These are phyloP conservation scores for Rosalia funebris DNA, from an alignment of 2,888 invertebrate genomes.

Conservation along the genomic window DNA sequence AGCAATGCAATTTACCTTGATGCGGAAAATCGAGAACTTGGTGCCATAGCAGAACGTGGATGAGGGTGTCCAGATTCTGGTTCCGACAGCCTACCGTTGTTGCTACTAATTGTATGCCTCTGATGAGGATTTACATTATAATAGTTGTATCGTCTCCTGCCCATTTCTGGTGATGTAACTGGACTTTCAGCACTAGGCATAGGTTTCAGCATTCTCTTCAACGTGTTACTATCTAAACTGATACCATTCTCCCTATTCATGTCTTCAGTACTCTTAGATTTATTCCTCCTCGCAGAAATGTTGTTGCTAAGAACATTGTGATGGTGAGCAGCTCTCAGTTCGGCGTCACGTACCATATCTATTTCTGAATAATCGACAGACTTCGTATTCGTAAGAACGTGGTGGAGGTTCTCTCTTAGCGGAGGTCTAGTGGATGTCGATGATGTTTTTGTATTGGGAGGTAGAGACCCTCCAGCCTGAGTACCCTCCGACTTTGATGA, in stretches of 20 bases:
- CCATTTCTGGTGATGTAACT: conserved; percentile 91
- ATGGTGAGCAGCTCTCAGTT: conserved; percentile 71
- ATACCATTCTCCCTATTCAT: conserved; percentile 69
- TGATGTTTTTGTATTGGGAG: conserved; percentile 66
- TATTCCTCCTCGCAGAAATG: conserved; percentile 72
- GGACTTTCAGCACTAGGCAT: conserved; percentile 92
- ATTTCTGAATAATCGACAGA: conserved; percentile 75
- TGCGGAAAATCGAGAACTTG: conserved; percentile 73
- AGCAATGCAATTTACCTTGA: conserved; percentile 70
- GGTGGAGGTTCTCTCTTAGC: conserved; percentile 62
- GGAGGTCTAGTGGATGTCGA: conserved; percentile 70
- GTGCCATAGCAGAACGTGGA: conserved; percentile 69
- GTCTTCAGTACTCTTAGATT: conserved; percentile 92
- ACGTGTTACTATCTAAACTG: conserved; percentile 81
- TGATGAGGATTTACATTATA: conserved; percentile 73
- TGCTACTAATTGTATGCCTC: conserved; percentile 71
- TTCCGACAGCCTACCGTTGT: conserved; percentile 64
- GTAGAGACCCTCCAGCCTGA: conserved; percentile 81
- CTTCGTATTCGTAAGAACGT: conserved; percentile 66
- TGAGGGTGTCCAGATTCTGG: conserved; percentile 67
- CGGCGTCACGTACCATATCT: conserved; percentile 78
- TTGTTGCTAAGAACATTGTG: conserved; percentile 81
- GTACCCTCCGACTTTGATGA: conserved; percentile 81
- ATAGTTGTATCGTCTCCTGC: conserved; percentile 79
- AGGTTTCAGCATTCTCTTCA: conserved; percentile 94